These are phyloP conservation scores for Lacanobia oleracea DNA, from an alignment of 2,888 invertebrate species.

Conservation along the genomic window DNA sequence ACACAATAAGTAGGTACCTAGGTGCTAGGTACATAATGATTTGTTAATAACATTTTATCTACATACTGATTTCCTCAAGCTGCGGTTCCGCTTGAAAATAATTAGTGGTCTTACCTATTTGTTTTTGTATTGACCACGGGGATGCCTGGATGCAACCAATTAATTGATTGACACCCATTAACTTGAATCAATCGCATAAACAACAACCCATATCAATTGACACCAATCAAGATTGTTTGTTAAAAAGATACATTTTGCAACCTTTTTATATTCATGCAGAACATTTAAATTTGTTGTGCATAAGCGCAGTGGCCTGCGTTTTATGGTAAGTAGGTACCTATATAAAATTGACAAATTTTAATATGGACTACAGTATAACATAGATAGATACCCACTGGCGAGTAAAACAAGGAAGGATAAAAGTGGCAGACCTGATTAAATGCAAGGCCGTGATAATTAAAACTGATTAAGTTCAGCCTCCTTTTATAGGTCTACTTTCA, in stretches of 20 bases:
- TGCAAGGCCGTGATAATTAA: neutral
- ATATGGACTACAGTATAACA: neutral
- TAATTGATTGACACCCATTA: constrained; percentile 21
- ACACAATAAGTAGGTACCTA: neutral
- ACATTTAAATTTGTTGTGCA: neutral
- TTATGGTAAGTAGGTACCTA: too few species aligned
- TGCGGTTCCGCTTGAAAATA: neutral
- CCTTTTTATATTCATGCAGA: neutral
- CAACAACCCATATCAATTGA: constrained; percentile 46
- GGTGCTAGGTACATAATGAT: neutral
- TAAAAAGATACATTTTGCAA: constrained; percentile 10
- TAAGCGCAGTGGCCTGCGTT: too few species aligned
- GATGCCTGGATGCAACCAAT: constrained; percentile 24
- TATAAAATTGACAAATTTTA: constrained; percentile 5
- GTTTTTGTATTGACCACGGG: neutral
- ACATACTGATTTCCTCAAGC: neutral
- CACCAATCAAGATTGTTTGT: constrained; percentile 38
- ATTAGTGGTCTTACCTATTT: neutral
- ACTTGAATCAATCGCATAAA: constrained; percentile 20
- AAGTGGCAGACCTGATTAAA: neutral
- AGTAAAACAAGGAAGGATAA: constrained; percentile 4
- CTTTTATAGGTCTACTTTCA: constrained; percentile 1
- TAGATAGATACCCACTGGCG: neutral
- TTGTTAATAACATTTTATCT: neutral
- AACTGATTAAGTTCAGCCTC: neutral